Evolutionary conservation across 1,140 invertebrate species (phyloP).

Genomic region (Aphidius gifuensis): DNA sequence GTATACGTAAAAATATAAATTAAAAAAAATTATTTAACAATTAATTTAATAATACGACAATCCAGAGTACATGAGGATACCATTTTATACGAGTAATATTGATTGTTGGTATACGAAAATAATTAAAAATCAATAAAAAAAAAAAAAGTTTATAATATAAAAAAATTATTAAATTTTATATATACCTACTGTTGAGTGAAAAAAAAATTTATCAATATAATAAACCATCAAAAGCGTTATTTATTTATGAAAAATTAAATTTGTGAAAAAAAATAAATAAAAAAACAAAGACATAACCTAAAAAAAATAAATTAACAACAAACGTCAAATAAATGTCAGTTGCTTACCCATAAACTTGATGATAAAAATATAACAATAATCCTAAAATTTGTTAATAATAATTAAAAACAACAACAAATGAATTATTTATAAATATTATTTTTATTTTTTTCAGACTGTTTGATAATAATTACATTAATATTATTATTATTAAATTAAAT

Average conservation of each 20-base stretch:
- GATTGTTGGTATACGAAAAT: slow-evolving; percentile 18
- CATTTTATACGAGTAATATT: slow-evolving; percentile 24
- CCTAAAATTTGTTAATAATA: too few relatives aligned
- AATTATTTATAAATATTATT: background rate
- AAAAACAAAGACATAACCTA: background rate
- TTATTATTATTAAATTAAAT: background rate
- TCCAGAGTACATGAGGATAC: slow-evolving; percentile 24
- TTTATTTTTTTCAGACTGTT: background rate
- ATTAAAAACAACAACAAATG: background rate
- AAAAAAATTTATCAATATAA: background rate
- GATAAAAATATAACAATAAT: too few relatives aligned
- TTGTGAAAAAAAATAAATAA: background rate
- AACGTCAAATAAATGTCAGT: background rate
- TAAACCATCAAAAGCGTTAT: background rate
- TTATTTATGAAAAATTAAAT: background rate
- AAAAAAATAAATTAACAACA: background rate
- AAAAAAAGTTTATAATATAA: slow-evolving; percentile 26
- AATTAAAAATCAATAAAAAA: slow-evolving; percentile 25
- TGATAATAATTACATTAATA: background rate
- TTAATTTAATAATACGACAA: slow-evolving; percentile 22
- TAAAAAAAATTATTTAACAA: background rate
- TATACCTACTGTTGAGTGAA: too few relatives aligned
- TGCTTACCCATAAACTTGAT: too few relatives aligned
- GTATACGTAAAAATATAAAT: slow-evolving; percentile 31
- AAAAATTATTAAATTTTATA: background rate